Evolutionary conservation across 2,888 invertebrate species (phyloP).

Genomic region (Tipula helvola): DNA sequence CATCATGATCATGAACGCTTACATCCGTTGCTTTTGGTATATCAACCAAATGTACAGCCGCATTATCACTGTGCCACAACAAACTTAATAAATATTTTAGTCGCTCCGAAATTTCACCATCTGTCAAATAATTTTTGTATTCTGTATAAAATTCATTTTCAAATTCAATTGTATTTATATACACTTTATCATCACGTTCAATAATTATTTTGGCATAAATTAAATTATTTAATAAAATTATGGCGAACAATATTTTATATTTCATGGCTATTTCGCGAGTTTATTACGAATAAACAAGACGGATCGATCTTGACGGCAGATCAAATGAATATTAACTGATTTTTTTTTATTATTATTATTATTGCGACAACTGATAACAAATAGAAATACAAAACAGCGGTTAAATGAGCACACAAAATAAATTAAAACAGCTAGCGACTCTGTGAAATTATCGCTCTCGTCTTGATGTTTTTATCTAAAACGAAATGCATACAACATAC

Average conservation of each 20-base stretch:
- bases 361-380: neutral
- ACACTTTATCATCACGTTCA: neutral
- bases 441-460: neutral
- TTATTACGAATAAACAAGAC: too few relatives aligned
- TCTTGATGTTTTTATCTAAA: too few relatives aligned
- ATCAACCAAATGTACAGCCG: neutral
- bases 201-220: neutral
- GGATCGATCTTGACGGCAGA: too few relatives aligned
- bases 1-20: neutral
- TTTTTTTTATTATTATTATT: too few relatives aligned
- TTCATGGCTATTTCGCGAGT: neutral
- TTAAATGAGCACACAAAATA: neutral
- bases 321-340: too few relatives aligned
- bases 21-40: neutral
- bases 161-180: neutral
- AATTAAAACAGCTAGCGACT: neutral
- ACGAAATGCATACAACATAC: too few relatives aligned
- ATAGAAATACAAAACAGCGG: neutral
- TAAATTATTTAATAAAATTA: neutral
- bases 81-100: neutral
- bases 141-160: neutral
- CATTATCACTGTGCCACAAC: neutral
- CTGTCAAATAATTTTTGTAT: neutral
- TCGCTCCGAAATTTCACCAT: neutral
- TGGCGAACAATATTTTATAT: neutral